Percentiles rank a stretch among this genome's conserved stretches.
phyloP scores from a whole-genome alignment of 35 echinoderm and acorn worm genomes.

The Heliocidaris tuberculata region DNA sequence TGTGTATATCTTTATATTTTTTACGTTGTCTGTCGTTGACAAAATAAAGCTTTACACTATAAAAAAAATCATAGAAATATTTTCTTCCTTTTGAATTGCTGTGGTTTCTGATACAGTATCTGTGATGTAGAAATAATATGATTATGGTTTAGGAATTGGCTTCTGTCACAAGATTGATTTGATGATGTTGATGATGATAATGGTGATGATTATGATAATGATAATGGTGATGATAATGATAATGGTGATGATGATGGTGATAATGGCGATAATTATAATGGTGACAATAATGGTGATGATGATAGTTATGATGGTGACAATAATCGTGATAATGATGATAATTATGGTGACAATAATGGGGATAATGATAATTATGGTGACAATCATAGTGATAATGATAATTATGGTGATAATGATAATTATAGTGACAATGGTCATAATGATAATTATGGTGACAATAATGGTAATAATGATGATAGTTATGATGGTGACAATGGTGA shows the following conservation, averaged over 20 bases:
- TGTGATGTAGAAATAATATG: neutral
- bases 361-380: no score
- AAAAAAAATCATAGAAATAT: neutral
- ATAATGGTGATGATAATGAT: neutral
- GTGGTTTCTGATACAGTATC: neutral
- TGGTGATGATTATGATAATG: neutral
- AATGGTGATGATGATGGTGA: neutral
- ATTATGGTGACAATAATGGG: no score
- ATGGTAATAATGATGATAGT: neutral
- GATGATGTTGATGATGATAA: neutral
- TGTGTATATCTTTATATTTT: conserved; percentile 19
- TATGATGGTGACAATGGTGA: no score
- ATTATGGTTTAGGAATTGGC: neutral
- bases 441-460: neutral
- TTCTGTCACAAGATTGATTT: neutral
- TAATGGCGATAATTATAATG: neutral
- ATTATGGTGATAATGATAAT: neutral
- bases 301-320: no score
- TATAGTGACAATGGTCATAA: neutral
- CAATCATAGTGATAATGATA: neutral
- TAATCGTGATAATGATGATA: no score
- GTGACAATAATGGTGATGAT: no score
- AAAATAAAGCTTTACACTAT: neutral
- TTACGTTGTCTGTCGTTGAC: neutral
- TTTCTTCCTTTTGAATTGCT: neutral